phyloP scores from a whole-genome alignment of 2,113 vertebrate species.

The Muscicapa adusta region DNA sequence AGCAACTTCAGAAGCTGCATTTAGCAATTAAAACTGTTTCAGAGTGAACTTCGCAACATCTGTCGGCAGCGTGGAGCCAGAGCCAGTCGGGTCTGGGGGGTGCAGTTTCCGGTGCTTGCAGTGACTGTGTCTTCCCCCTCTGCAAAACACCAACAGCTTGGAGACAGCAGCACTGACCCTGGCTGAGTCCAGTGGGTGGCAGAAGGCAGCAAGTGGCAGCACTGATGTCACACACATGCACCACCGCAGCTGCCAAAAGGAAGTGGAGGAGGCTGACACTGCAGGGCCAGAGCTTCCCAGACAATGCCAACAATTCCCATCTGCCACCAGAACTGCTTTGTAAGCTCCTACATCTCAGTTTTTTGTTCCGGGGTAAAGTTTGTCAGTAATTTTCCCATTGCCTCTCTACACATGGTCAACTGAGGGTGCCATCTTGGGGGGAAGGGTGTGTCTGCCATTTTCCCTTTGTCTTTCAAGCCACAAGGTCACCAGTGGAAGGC shows the following conservation, averaged over 20 bases:
- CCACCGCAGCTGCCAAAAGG: neutral
- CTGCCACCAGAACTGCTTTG: neutral
- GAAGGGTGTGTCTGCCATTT: neutral
- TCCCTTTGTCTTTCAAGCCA: neutral
- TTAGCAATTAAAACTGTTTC: neutral
- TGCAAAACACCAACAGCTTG: neutral
- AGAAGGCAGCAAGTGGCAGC: neutral
- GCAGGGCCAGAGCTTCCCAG: neutral
- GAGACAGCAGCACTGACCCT: neutral
- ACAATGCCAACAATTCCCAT: neutral
- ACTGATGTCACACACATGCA: neutral
- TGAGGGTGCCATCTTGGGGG: neutral
- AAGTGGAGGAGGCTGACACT: neutral
- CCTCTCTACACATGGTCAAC: neutral
- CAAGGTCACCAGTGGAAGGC: neutral
- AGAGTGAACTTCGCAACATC: neutral
- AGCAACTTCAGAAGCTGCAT: neutral
- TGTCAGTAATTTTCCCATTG: neutral
- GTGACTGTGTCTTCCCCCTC: neutral
- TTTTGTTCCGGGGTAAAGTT: neutral
- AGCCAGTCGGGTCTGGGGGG: neutral
- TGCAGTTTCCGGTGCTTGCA: neutral
- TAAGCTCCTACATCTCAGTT: neutral
- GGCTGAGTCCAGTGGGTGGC: neutral
- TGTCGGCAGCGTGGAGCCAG: accelerated